Evolutionary conservation across 2,797 vertebrate genomes (phyloP).

Genomic region (Leptatherina wallacei): DNA sequence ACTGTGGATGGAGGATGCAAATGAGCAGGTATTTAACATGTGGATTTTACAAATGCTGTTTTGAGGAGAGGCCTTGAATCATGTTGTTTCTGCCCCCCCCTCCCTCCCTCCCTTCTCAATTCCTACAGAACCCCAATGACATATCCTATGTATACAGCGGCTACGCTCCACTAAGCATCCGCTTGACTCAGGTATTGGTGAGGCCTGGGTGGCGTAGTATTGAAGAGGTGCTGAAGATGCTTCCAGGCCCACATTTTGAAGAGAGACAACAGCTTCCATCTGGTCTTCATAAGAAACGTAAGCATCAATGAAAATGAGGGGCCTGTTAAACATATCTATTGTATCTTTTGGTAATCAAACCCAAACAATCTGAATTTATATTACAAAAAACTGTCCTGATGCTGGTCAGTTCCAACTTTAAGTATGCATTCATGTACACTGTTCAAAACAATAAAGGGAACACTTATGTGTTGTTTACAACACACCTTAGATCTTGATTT

Average conservation of each 20-base stretch:
- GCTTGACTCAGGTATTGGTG: slow-evolving; percentile 92
- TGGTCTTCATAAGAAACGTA: slow-evolving; percentile 89
- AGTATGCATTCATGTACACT: not conserved
- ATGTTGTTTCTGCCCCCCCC: not conserved
- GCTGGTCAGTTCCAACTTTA: not conserved
- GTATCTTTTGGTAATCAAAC: not conserved
- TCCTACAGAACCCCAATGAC: slow-evolving; percentile 92
- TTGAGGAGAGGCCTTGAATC: not conserved
- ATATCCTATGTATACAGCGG: slow-evolving; percentile 98
- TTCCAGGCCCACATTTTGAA: slow-evolving; percentile 97
- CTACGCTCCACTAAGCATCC: slow-evolving; percentile 93
- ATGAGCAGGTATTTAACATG: slow-evolving; percentile 87
- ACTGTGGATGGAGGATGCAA: slow-evolving; percentile 98
- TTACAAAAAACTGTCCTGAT: not conserved
- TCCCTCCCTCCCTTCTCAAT: not conserved
- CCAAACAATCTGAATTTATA: not conserved
- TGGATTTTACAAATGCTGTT: not conserved
- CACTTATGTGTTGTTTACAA: too few relatives aligned
- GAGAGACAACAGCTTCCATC: slow-evolving; percentile 94
- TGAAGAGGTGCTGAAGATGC: slow-evolving; percentile 96
- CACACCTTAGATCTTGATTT: too few relatives aligned
- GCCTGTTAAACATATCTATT: not conserved
- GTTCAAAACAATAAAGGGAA: too few relatives aligned
- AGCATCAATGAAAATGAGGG: slow-evolving; percentile 11
- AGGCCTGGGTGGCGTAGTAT: slow-evolving; percentile 98